Conservation (phyloP, 2,797 vertebrate species). For the Odontamblyopus lacepedii region DNA sequence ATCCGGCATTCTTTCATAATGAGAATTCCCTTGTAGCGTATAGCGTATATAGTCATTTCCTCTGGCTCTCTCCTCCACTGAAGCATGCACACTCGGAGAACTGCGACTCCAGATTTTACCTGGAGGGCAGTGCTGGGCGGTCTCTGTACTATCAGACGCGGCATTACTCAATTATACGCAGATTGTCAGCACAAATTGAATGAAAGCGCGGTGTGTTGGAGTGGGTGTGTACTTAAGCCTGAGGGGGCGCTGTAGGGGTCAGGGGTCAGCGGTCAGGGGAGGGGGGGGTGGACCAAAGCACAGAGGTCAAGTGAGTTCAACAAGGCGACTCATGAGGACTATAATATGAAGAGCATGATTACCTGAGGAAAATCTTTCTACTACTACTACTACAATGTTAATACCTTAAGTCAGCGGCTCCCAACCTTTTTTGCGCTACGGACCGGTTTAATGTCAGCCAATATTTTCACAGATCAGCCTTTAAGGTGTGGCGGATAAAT, state of each 20-base stretch:
- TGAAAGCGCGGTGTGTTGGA: constrained; percentile 6
- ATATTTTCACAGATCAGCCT: too few species aligned
- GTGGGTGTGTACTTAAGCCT: constrained; percentile 17
- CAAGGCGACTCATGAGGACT: constrained; percentile 46
- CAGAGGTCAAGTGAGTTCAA: constrained; percentile 47
- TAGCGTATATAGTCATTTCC: background rate
- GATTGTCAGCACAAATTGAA: constrained; percentile 43
- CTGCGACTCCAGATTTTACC: constrained; percentile 30
- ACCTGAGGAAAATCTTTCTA: background rate
- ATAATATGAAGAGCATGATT: constrained; percentile 41
- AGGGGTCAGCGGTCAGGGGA: constrained; percentile 49
- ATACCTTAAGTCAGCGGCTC: too few species aligned
- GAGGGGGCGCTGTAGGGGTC: constrained; percentile 27
- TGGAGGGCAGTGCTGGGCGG: constrained; percentile 33
- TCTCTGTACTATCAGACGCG: constrained; percentile 47
- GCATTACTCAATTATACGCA: constrained; percentile 45
- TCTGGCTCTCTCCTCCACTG: constrained; percentile 14
- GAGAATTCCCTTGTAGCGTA: constrained; percentile 1
- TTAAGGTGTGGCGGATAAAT: too few species aligned
- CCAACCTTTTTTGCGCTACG: too few species aligned
- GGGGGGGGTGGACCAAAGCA: constrained; percentile 45
- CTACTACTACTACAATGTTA: too few species aligned
- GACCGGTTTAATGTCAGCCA: too few species aligned
- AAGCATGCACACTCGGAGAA: constrained; percentile 14
- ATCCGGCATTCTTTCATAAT: background rate